Base-by-base conservation (phyloP, 2,888 invertebrate genomes). In the Troglohyphantes excavatus region DNA sequence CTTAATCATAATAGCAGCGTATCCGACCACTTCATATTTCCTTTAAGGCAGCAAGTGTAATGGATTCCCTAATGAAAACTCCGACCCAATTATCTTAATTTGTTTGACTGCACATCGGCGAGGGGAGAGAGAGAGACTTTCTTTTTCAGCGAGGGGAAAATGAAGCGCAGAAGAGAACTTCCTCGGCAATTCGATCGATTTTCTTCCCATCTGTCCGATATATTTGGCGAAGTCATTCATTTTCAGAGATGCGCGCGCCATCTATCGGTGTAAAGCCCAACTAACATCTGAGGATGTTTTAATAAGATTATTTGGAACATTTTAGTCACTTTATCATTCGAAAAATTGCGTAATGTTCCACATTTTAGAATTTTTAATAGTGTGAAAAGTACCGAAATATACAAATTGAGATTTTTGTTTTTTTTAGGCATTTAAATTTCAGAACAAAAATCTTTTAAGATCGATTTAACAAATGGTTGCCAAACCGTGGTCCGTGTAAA, bases 1-100 rank as follows among this genome's bases (percentile, higher is more conserved):
- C 39, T 39, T 39, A 39, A 39, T 39, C 13, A 13, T 39, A 39
- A 39, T 39, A 11, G 7, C 13, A n/a, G n/a, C n/a, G n/a, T n/a
- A n/a, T n/a, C 53, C 53, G n/a, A n/a, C n/a, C 9, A 39, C 39
- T 39, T 39, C 39, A 39, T 39, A 39, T 39, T 29, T 43, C 59
- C 75, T 53, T 33, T 61, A n/a, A 61, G 61, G 76, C 39, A n/a
- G n/a, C 76, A 13, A 76, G 61, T 61, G 76, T 76, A 76, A 76
- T 76, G 59, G 76, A 76, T 76, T 61, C 59, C 61, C 76, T 33
- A 76, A 63, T 61, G 76, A 59, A 76, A 76, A 59, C 33, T n/a
- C 43, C 33, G 61, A 61, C 76, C 61, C 61, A 33, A 76, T 76
- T 76, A 76, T 76, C 76, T 76, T 76, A 76, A 76, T 76, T 76